Evolutionary conservation across 2,113 vertebrate species (phyloP), one percentile per base, ranked within the genome.

Genomic region (Dipodomys merriami): DNA sequence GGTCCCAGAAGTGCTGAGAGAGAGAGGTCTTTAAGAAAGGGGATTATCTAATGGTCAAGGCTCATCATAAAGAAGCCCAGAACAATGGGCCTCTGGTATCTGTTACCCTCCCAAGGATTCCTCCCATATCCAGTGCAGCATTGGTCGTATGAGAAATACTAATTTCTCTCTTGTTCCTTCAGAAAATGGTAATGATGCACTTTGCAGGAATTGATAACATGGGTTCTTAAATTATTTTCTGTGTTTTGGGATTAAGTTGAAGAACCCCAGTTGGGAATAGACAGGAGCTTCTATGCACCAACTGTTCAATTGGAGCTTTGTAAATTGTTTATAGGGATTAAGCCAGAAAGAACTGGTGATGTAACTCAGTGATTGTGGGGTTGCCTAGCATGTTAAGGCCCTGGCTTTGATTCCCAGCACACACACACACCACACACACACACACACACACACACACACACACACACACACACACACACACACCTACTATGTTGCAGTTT

Each of bases 11-110:
- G 27, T 65, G 23, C 53, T 0, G 53, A 11, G 68, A 74, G 18
- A 0, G 16, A 13, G 10, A 53, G 2, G 2, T 29, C 4, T 68
- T 5, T 65, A 16, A 57, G 71, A 74, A 82, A 64, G 6, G 16
- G 9, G 1, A 0, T 3, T 25, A 7, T 49, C 11, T 29, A 57
- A 20, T 0, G 1, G 3, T 20, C 3, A 29, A 25, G 2, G 25
- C 57, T 23, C 35, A 8, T 6, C 23, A 62, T 16, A 19, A 78
- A 62, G n/a, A 60, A n/a, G 29, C 2, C 0, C 30, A 44, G 27
- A 53, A 15, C 7, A 0, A 1, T 0, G 27, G 22, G 2, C 0
- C 25, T 25, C 25, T 19, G 20, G 0, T 39, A 62, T 64, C 62
- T 6, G 35, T 25, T 64, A 4, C 6, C 5, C 18, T 73, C 44